phyloP scores from a whole-genome alignment of 2,113 vertebrate genomes.

The Caranx ignobilis region DNA sequence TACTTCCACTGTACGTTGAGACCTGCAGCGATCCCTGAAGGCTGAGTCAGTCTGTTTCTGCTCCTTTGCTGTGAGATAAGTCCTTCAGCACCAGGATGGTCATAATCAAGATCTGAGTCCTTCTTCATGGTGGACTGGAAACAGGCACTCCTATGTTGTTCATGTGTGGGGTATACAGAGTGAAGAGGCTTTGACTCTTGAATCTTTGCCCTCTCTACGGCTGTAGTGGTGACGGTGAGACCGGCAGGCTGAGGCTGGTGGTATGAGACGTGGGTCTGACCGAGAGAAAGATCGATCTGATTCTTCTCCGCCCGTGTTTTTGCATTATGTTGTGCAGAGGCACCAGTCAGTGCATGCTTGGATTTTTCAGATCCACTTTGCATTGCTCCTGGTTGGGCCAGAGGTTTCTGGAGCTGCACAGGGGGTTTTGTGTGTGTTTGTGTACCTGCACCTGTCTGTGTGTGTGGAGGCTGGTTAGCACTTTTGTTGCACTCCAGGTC shows the following conservation, averaged over 20 bases:
- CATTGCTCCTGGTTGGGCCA: background rate
- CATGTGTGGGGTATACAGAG: background rate
- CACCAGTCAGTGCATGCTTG: background rate
- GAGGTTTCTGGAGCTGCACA: background rate
- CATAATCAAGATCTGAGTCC: background rate
- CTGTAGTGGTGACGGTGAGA: background rate
- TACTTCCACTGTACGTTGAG: constrained; percentile 8
- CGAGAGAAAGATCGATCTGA: constrained; percentile 11
- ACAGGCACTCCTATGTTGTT: background rate
- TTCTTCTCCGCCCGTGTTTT: constrained; percentile 3
- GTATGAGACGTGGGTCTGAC: background rate
- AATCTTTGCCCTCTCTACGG: background rate
- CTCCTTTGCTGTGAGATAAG: constrained; percentile 24
- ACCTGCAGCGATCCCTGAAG: background rate
- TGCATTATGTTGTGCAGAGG: background rate
- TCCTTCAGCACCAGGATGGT: background rate
- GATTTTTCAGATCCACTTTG: background rate
- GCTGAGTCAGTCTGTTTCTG: background rate
- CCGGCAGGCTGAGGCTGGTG: constrained; percentile 11
- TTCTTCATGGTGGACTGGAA: background rate
- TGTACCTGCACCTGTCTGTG: background rate
- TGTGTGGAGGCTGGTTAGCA: background rate
- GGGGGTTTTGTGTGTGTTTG: constrained; percentile 21
- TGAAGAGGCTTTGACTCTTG: background rate
- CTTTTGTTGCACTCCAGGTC: background rate